Percentiles rank a stretch among this genome's conserved stretches.
These are phyloP conservation scores for Lepidostoma basale DNA, from an alignment of 1,140 invertebrate genomes.

Conservation along the genomic window DNA sequence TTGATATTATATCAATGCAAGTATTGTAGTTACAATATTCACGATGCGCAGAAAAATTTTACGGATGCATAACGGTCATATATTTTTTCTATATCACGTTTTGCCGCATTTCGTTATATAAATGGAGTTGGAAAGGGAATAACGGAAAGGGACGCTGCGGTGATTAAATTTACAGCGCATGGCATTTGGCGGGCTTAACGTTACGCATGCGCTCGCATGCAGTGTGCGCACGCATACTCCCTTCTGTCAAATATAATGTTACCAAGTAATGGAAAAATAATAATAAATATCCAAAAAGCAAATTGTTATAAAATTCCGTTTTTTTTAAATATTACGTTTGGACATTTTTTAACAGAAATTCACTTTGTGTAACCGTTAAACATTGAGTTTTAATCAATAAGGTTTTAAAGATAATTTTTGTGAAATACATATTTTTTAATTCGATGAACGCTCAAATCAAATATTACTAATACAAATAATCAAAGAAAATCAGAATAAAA, in stretches of 20 bases:
- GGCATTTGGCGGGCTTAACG: conserved; percentile 10
- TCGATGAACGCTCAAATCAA: no score
- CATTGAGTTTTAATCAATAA: no score
- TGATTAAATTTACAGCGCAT: conserved; percentile 30
- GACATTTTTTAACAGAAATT: no score
- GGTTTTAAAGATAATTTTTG: no score
- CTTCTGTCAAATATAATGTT: conserved; percentile 24
- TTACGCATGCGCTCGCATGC: neutral
- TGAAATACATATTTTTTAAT: no score
- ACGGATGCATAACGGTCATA: no score
- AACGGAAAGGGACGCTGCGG: conserved; percentile 24
- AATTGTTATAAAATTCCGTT: neutral
- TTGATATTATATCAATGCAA: no score
- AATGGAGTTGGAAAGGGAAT: conserved; percentile 18
- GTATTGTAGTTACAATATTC: no score
- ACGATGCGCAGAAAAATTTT: no score
- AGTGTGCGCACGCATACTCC: conserved; percentile 24
- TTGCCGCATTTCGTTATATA: conserved; percentile 25
- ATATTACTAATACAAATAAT: no score
- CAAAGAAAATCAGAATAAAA: no score
- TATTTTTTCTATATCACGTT: conserved; percentile 7
- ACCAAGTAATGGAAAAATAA: neutral
- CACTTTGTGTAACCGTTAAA: no score
- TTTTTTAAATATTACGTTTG: neutral
- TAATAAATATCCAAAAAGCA: neutral